Base-by-base conservation (phyloP, 2,888 invertebrate genomes). In the Harmothoe impar region DNA sequence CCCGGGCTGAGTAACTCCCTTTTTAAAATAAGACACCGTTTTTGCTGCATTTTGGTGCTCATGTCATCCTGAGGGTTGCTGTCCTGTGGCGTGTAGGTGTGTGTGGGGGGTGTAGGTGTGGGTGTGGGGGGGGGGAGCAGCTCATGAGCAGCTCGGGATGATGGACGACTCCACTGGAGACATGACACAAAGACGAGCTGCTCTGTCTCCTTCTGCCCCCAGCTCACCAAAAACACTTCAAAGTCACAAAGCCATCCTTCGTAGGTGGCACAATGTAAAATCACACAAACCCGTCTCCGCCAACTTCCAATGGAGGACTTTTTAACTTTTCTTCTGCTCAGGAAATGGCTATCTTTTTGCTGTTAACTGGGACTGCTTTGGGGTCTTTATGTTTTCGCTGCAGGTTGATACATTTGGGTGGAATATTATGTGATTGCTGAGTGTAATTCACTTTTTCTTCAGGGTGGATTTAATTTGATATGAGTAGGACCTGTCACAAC, bases 251-350 rank as follows among this genome's bases (percentile, higher is more conserved):
- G 62, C 62, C 62, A 23, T 72, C 29, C 72, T 72, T 29, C 25
- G 0, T 72, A 72, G 72, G 72, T 72, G 72, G 29, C 72, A 72
- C 72, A 29, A 72, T 25, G 29, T 72, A 29, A 72, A 72, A 72
- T 25, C 31, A n/a, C 25, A 72, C 72, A 72, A 29, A 29, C 25
- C 15, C 25, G 72, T 72, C 72, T 72, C 72, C 72, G 25, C 29
- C 31, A 72, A 72, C 72, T n/a, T 72, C 72, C 72, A n/a, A 62
- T 62, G 7, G 20, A 1, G 3, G 3, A 62, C 62, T 62, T n/a
- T 20, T 3, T 12, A 20, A n/a, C 62, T n/a, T 20, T n/a, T n/a
- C 62, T 62, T 62, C 15, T 62, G 20, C 0, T 7, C 23, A 3
- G 62, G 62, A 62, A n/a, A 20, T 20, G n/a, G 62, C 20, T 62